Percentiles rank a stretch among this genome's conserved stretches.
These are phyloP conservation scores for Nemotelus pantherinus DNA, from an alignment of 2,888 invertebrate genomes.

Conservation along the genomic window DNA sequence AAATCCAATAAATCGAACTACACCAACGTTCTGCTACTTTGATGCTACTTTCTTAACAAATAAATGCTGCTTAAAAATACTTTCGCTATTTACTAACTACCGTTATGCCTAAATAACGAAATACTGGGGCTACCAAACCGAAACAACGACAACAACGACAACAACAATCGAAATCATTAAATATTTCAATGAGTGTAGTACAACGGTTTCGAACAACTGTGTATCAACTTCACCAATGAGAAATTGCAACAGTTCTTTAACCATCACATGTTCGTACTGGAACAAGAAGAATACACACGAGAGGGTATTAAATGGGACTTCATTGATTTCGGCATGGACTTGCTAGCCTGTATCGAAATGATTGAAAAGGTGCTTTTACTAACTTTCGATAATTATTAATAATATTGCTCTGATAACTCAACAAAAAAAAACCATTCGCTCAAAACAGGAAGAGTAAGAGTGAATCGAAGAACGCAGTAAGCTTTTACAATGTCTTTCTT, in stretches of 20 bases:
- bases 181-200: constrained; percentile 69
- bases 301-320: constrained; percentile 98
- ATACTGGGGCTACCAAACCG: constrained; percentile 2
- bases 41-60: constrained; percentile 8
- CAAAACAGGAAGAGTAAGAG: neutral
- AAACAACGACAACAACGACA: constrained; percentile 29
- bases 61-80: no score
- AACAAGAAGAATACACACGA: constrained; percentile 98
- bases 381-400: constrained; percentile 33
- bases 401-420: constrained; percentile 11
- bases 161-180: neutral
- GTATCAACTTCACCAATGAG: constrained; percentile 99
- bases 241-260: constrained; percentile 99
- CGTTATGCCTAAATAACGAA: neutral
- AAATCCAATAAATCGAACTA: neutral
- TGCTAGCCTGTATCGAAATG: constrained; percentile 97
- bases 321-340: constrained; percentile 99
- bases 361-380: constrained; percentile 88
- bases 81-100: neutral
- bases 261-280: constrained; percentile 99
- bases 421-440: neutral
- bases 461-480: constrained; percentile 22
- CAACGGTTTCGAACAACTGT: constrained; percentile 99
- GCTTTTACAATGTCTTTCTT: constrained; percentile 6
- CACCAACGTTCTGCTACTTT: constrained; percentile 25